Base-by-base conservation (phyloP, 1,140 invertebrate species). In the Hylyphantes graminicola region DNA sequence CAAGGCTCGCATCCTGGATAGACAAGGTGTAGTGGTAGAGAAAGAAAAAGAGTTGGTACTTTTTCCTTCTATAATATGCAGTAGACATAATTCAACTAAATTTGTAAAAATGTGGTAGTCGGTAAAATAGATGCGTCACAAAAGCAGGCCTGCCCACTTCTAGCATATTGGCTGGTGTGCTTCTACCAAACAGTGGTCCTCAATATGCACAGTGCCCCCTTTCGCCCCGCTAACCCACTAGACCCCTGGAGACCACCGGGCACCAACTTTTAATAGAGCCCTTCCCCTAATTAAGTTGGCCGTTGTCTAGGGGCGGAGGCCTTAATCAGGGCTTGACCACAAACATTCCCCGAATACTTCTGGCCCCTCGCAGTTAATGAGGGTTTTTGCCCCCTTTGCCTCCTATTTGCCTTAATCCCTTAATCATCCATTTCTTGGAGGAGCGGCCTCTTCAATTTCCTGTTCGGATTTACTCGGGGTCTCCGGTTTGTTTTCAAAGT, bases 291-390 rank as follows among this genome's bases (percentile, higher is more conserved):
- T 82, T 82, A 82, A 82, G 80, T 82, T 82, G 70, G 61, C 57
- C 80, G 80, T 82, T 82, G 80, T 82, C 80, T 61, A 63, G 57
- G 80, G 80, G 80, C 67, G 68, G 68, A 53, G 67, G 48, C 80
- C 80, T 74, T 82, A 82, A 82, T 82, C 80, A 82, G 80, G 80
- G 80, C 80, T 82, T 82, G 80, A 82, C 80, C 80, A 82, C 80
- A 82, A 82, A 82, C 80, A 82, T 82, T 82, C 57, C 70, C 80
- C 80, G 79, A 81, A 81, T 81, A 81, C 80, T 74, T 74, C 65
- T 72, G 48, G 70, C 63, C 67, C 70, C n/a, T 70, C 65, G 80
- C 73, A 82, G 80, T 82, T 82, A 82, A 82, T 82, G 80, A 82
- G 80, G 80, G 70, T 65, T 82, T 82, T 82, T 82, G 80, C 75